Evolutionary conservation across 2,797 vertebrate species (phyloP), one percentile per base, ranked within the genome.

Genomic region (Molossus molossus): DNA sequence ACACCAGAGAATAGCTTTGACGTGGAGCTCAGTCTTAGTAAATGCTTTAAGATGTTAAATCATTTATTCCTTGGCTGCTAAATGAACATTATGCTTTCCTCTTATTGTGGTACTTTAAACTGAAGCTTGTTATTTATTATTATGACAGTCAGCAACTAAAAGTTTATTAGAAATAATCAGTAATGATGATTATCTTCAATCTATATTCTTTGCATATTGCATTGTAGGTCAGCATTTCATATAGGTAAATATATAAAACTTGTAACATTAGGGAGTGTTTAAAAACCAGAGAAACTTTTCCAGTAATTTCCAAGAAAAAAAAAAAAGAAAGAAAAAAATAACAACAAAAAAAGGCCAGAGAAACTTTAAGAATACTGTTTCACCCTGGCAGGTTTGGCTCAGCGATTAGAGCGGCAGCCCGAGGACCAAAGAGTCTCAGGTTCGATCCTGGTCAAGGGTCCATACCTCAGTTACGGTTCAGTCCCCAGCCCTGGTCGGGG

Each of bases 21-120:
- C 98, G 97, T 98, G 97, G 98, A 98, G 98, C 98, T 98, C 96
- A 92, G 90, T 92, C 93, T 97, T 97, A 97, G 89, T 97, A 98
- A 98, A 97, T 91, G 96, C 93, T 97, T 90, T 77, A 91, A 97
- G 97, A 96, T 98, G 98, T 98, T 98, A 98, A 99, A 98, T 98
- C 98, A 98, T 96, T 98, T 98, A 98, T 98, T 98, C 97, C 97
- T 70, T 97, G 93, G 87, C 94, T 97, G 79, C 88, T 97, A 97
- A 98, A 96, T 97, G 96, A 97, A 91, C 96, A 97, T 97, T 97
- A 97, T 79, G 90, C 90, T 96, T 96, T 86, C 96, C 96, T 98
- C 95, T 97, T 98, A 94, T 94, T n/a, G 1, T 85, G 84, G 84
- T 90, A 89, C 84, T 98, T 98, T 97, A 98, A 97, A 97, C 95